Evolutionary conservation across 2,888 invertebrate genomes (phyloP).

Genomic region (Spodoptera picta): DNA sequence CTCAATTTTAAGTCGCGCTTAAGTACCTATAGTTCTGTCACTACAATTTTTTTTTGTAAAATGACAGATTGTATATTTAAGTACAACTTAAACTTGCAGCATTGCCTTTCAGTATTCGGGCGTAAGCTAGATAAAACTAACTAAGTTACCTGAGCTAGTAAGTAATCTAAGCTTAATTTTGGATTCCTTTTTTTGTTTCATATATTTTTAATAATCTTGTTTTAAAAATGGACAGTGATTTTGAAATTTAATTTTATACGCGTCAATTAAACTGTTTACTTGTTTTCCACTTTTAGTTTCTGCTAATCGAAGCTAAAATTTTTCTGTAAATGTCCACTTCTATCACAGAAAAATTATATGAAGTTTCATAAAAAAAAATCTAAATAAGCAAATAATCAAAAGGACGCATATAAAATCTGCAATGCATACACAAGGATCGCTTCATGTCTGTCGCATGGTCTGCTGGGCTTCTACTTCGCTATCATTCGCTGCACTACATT

Average conservation of each 20-base stretch:
- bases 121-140: too few relatives aligned
- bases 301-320: too few relatives aligned
- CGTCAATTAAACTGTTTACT: constrained; percentile 28
- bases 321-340: too few relatives aligned
- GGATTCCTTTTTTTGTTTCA: too few relatives aligned
- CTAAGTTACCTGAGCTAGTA: too few relatives aligned
- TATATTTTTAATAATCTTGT: too few relatives aligned
- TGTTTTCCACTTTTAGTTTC: neutral
- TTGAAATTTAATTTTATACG: constrained; percentile 32
- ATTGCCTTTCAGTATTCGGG: too few relatives aligned
- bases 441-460: constrained; percentile 58
- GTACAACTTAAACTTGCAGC: too few relatives aligned
- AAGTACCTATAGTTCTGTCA: neutral
- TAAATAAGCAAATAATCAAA: neutral
- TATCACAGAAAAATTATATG: neutral
- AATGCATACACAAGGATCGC: constrained; percentile 28
- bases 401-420: constrained; percentile 43
- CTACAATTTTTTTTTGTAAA: too few relatives aligned
- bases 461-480: constrained; percentile 50
- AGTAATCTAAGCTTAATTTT: too few relatives aligned
- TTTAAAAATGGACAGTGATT: constrained; percentile 42
- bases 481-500: constrained; percentile 25
- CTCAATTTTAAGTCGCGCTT: neutral
- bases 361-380: neutral
- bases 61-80: too few relatives aligned